A percentile compares a stretch with the other conserved stretches of the same genome.
Conservation (phyloP, 2,797 vertebrate species). For the Taeniopygia guttata region DNA sequence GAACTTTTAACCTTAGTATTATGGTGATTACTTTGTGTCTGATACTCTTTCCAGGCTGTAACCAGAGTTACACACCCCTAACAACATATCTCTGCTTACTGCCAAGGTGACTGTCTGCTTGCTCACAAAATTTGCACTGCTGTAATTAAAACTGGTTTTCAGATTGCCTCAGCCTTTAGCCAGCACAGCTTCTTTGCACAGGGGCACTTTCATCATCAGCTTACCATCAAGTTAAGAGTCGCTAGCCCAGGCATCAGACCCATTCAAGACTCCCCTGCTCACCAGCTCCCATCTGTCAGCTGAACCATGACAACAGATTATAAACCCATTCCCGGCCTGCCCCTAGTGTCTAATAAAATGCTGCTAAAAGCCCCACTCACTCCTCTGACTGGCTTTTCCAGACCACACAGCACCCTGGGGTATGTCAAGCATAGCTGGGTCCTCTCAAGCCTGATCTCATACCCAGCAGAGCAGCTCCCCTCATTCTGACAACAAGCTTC, state of each 20-base stretch:
- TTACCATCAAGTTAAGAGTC: not conserved
- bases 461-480: not conserved
- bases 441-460: not conserved
- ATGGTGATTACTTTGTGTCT: not conserved
- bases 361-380: not conserved
- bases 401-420: not conserved
- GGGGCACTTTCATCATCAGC: not conserved
- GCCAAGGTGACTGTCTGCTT: not conserved
- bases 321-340: not conserved
- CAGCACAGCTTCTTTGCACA: not conserved
- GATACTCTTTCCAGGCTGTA: not conserved
- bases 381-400: not conserved
- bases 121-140: not conserved
- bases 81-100: not conserved
- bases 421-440: not conserved
- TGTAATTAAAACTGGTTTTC: not conserved
- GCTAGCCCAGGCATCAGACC: not conserved
- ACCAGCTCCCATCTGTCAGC: conserved; percentile 21
- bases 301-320: conserved; percentile 25
- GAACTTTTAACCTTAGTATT: not conserved
- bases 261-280: not conserved
- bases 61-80: not conserved
- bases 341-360: conserved; percentile 17
- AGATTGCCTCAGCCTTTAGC: not conserved
- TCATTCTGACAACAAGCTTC: not conserved